A percentile compares a stretch with the other conserved stretches of the same genome.
These are phyloP conservation scores for Schizothorax lantsangensis DNA, from an alignment of 2,797 vertebrate genomes.

Conservation along the genomic window DNA sequence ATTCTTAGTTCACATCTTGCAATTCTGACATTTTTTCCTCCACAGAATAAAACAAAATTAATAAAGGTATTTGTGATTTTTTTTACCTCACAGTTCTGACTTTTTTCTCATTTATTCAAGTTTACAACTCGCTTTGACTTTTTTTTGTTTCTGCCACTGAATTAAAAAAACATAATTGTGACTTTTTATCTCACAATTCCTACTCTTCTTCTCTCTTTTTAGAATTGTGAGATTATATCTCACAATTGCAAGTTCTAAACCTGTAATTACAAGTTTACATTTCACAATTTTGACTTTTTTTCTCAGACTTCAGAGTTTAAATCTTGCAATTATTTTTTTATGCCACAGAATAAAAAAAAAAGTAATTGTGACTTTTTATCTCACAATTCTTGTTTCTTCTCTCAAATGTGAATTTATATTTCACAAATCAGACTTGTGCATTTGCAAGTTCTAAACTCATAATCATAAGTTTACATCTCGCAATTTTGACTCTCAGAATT, in stretches of 20 bases:
- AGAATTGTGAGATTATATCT: too few species aligned
- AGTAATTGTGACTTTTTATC: not conserved
- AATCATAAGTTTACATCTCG: not conserved
- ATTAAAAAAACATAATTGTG: not conserved
- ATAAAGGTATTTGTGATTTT: not conserved
- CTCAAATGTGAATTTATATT: not conserved
- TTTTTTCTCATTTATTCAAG: not conserved
- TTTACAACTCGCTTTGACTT: not conserved
- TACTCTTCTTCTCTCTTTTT: too few species aligned
- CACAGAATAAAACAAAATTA: not conserved
- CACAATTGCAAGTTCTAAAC: not conserved
- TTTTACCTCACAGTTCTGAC: too few species aligned
- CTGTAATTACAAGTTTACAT: not conserved
- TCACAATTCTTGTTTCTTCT: not conserved
- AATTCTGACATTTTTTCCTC: not conserved
- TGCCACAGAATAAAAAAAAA: not conserved
- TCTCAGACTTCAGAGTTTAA: not conserved
- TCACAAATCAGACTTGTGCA: not conserved
- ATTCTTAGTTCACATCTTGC: not conserved
- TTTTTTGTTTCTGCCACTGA: not conserved
- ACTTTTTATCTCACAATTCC: too few species aligned
- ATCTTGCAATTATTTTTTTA: not conserved
- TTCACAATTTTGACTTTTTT: too few species aligned
- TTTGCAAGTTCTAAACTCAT: not conserved
- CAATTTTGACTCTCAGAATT: not conserved